Conservation (phyloP, 2,888 invertebrate species). For the Hirtodrosophila alboralis region DNA sequence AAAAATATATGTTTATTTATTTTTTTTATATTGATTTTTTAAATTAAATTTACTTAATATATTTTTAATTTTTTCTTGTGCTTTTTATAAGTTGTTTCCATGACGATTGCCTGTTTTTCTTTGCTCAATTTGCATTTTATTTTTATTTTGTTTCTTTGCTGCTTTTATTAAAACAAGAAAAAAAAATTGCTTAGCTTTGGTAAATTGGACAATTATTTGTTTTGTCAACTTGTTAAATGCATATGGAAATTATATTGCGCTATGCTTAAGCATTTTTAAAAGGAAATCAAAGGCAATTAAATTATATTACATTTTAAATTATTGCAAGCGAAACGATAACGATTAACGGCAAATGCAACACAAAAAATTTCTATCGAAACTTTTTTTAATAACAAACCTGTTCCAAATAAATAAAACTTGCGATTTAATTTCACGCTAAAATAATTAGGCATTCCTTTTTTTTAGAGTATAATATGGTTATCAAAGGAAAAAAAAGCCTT, state of each 20-base stretch:
- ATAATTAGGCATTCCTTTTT: too few species aligned
- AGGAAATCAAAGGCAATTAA: constrained; percentile 45
- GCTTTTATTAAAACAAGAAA: constrained; percentile 45
- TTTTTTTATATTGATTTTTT: constrained; percentile 1
- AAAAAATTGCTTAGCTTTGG: constrained; percentile 79
- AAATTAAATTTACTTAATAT: constrained; percentile 27
- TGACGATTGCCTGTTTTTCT: constrained; percentile 21
- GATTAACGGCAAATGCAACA: constrained; percentile 37
- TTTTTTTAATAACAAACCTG: too few species aligned
- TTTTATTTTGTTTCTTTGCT: constrained; percentile 4
- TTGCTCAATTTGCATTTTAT: constrained; percentile 15
- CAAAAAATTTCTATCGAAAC: constrained; percentile 17
- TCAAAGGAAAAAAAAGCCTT: too few species aligned
- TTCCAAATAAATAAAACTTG: not conserved
- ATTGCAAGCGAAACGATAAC: constrained; percentile 52
- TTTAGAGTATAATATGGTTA: too few species aligned
- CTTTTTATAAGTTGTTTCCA: constrained; percentile 24
- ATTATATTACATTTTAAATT: constrained; percentile 14
- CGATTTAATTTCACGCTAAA: too few species aligned
- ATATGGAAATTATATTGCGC: constrained; percentile 28
- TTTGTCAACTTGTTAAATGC: constrained; percentile 48
- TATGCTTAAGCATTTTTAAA: constrained; percentile 31
- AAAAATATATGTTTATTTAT: constrained; percentile 47
- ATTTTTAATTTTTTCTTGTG: constrained; percentile 35
- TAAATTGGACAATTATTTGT: constrained; percentile 73